Evolutionary conservation across 2,888 invertebrate species (phyloP), one percentile per base, ranked within the genome.

Genomic region (Micropterix aruncella): DNA sequence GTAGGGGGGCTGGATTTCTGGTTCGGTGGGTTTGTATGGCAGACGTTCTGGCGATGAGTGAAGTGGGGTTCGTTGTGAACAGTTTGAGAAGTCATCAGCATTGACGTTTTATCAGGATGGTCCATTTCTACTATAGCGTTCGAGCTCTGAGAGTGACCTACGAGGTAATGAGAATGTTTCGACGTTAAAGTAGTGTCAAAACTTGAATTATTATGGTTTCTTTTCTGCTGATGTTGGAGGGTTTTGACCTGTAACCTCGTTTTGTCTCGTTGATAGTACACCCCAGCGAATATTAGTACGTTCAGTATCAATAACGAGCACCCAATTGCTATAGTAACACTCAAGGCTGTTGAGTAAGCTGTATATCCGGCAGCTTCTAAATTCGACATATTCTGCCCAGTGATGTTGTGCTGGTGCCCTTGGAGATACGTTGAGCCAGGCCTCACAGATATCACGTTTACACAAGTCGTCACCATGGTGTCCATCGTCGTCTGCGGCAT

Each of bases 111-210:
- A 52, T 71, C 85, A 62, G 86, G 87, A 61, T 80, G 82, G 57
- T 88, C 88, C 19, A 88, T 85, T 56, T 88, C 87, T 3, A 89
- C 88, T 48, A 88, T 86, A 27, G 88, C 84, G 59, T 85, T 87
- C 19, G 83, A 83, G 55, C 83, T 81, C 56, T 85, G 84, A 16
- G 84, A 80, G 56, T 83, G 83, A 1, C 81, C 82, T 54, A 83
- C 75, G 55, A 83, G 80, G 57, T 83, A 86, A 61, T 87, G 86
- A 16, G 84, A 82, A 58, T 87, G 86, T 56, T 86, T 84, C 15
- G 69, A 67, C 46, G 76, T 75, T n/a, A n/a, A n/a, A 47, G 76
- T 70, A 55, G 73, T 82, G 45, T 71, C 71, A 45, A 70, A 71
- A 1, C 68, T 70, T n/a, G 68, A 60, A 49, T 69, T 71, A 52